phyloP scores from a whole-genome alignment of 1,140 invertebrate genomes.

The Megalopta genalis region DNA sequence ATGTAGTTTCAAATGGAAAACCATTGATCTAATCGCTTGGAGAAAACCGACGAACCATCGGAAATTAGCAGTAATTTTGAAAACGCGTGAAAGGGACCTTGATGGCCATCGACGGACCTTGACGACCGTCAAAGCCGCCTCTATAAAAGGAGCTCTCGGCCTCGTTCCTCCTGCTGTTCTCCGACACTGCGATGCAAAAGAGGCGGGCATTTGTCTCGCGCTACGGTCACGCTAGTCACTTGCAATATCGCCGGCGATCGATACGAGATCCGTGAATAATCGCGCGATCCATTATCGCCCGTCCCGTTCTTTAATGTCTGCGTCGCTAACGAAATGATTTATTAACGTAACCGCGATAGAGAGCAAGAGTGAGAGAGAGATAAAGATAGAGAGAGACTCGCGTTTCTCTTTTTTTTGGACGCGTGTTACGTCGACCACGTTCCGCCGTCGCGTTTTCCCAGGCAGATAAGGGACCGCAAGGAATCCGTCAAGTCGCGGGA shows the following conservation, averaged over 20 bases:
- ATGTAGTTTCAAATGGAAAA: too few species aligned
- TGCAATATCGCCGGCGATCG: constrained; percentile 52
- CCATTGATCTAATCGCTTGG: too few species aligned
- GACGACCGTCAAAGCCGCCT: too few species aligned
- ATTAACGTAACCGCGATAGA: background rate
- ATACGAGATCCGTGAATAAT: constrained; percentile 58
- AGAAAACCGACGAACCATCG: too few species aligned
- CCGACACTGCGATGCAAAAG: constrained; percentile 30
- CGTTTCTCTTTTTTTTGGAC: background rate
- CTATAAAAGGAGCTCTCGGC: too few species aligned
- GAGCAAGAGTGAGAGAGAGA: background rate
- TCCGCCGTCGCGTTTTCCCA: background rate
- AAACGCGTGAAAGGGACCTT: too few species aligned
- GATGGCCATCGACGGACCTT: too few species aligned
- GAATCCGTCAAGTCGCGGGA: background rate
- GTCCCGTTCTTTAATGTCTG: constrained; percentile 49
- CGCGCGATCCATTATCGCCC: constrained; percentile 57
- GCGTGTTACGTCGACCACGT: background rate
- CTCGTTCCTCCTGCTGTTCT: background rate
- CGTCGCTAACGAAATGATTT: constrained; percentile 45
- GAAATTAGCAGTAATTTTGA: too few species aligned
- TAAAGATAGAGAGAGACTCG: background rate
- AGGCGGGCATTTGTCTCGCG: constrained; percentile 33
- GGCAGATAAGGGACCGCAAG: background rate
- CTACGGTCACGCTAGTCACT: constrained; percentile 61